Evolutionary conservation across 2,113 vertebrate genomes (phyloP), one percentile per base, ranked within the genome.

Genomic region (Hypanus sabinus): DNA sequence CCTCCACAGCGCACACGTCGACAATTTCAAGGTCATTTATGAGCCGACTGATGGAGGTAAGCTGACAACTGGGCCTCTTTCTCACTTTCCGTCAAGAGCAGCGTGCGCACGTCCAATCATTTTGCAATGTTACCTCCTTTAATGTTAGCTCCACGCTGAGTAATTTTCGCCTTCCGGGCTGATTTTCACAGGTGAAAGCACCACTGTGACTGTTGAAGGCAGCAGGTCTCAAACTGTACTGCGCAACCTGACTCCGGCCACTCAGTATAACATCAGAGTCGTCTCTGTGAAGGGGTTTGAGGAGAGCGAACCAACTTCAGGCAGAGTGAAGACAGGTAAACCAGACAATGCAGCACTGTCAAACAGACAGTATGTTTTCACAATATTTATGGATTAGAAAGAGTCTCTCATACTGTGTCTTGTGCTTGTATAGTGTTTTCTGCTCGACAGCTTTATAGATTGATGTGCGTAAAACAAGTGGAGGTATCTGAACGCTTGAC

Each of bases 281-380:
- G 95, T 98, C 20, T 97, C 98, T 14, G 94, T 98, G 94, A 99
- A 98, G 95, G 98, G 97, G 57, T 97, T 97, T 83, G 97, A 99
- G 94, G 98, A 99, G 95, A 99, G 99, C 0, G 97, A 98, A 20
- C 98, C 99, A 0, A 14, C 97, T 83, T 98, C 98, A 0, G 98
- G 98, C 94, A 96, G 94, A 0, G 96, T 99, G 94, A 97, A 96
- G 94, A 99, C 99, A 97, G 98, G 99, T 99, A 95, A 70, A 0
- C 0, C 5, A 38, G 9, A 7, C 24, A n/a, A n/a, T 8, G 20
- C 1, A 55, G 16, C 68, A 93, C 22, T 3, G 55, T 2, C 68
- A 14, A 24, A 38, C 24, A 46, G 18, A 73, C n/a, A 5, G 16
- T 24, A 4, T 30, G 24, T 12, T 71, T 33, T 68, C 14, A 68